Evolutionary conservation across 2,888 invertebrate genomes (phyloP), one percentile per base, ranked within the genome.

Genomic region (Sarcophaga rosellei): DNA sequence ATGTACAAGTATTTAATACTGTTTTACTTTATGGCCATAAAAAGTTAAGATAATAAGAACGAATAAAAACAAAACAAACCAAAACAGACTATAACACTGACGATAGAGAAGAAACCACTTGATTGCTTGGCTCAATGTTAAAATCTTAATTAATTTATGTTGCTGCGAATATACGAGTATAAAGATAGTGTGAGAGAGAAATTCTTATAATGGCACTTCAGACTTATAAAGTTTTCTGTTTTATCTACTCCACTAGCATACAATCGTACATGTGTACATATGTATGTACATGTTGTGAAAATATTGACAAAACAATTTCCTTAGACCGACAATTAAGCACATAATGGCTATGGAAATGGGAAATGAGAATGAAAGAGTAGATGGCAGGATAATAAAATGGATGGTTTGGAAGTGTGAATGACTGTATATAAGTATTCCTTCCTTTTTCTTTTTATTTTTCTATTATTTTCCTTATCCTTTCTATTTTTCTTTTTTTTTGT

Each of bases 231-330:
- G 57, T 45, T 53, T 53, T 53, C 17, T 53, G 53, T 53, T 53
- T 17, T 53, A 70, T 70, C 20, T 21, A 70, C 68, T 59, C 20
- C 15, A 47, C 68, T 63, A 70, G 20, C 21, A 69, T 69, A 84
- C 57, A 70, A 61, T 73, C 68, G 23, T 63, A n/a, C 12, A 53
- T 21, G 15, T 20, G 25, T 45, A n/a, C 21, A 35, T 63, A n/a
- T 8, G 35, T 21, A n/a, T 20, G 25, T 45, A n/a, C 21, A 35
- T 57, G 79, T 82, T 81, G 74, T 70, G 75, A 87, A 87, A 87
- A 85, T 88, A 88, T 88, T 88, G 88, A 87, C 88, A 88, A 88
- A 88, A 86, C 87, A 88, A 88, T 88, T 88, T 88, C 87, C 88
- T 85, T 80, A 85, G 79, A 86, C 87, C 81, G 74, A 88, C 87